Base-by-base conservation (phyloP, 2,113 vertebrate species). In the Pangasianodon gigas region DNA sequence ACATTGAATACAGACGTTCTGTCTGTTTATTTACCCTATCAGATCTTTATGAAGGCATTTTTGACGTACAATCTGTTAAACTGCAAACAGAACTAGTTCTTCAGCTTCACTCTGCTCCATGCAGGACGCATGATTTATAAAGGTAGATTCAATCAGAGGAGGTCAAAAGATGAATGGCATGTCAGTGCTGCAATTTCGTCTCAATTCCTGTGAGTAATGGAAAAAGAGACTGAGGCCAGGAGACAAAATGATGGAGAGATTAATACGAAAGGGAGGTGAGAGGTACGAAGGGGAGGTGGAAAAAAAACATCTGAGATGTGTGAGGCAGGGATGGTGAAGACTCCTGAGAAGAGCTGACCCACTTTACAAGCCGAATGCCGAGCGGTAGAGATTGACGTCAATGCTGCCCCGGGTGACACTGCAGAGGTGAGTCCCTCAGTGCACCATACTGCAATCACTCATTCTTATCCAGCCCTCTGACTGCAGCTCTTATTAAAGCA, bases 321-420 rank as follows among this genome's bases (percentile, higher is more conserved):
- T 90, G 85, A 56, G 71, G 75, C 83, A 80, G 51, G 89, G 37
- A 86, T 91, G 88, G 67, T 82, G 56, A 87, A 87, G 77, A 87
- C 88, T 87, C 89, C 87, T 90, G 90, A 89, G 87, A 74, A 83
- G 92, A 90, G 90, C 91, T 93, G 94, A 96, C 95, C 94, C 93
- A 92, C 48, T 92, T 93, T 91, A 91, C 75, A 92, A 86, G 86
- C 89, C 69, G 94, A 93, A 92, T 10, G 86, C 93, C 89, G 88
- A 92, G 91, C 93, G 62, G 91, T 92, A 92, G 91, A 74, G 79
- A 81, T 91, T 94, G 94, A 96, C 87, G 89, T 96, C 95, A 96
- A 81, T 75, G 90, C 77, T 87, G 90, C 90, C 93, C 87, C 89
- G 81, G 85, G 90, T 79, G 82, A 94, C 92, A 91, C 44, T 75